A percentile compares a stretch with the other conserved stretches of the same genome.
Conservation (phyloP, 2,113 vertebrate species). For the Orthonyx spaldingii region DNA sequence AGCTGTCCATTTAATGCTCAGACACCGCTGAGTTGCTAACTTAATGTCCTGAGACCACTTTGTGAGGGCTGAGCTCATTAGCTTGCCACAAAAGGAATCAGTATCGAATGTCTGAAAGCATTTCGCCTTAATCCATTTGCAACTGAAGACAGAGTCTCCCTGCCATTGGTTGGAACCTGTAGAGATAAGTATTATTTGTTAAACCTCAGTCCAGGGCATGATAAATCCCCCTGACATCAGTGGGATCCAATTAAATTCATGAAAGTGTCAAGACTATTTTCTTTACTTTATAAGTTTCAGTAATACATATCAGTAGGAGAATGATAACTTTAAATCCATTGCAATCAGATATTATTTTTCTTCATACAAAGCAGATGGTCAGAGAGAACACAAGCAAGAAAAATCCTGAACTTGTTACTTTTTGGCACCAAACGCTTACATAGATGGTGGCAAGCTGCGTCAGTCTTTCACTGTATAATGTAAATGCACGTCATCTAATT, state of each 20-base stretch:
- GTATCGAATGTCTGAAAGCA: neutral
- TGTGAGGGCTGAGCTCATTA: slow-evolving; percentile 13
- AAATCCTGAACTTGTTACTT: neutral
- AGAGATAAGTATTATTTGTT: neutral
- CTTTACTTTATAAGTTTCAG: neutral
- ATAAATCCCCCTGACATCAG: slow-evolving; percentile 8
- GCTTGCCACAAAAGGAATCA: neutral
- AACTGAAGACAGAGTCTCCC: neutral
- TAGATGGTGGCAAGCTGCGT: neutral
- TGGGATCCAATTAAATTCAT: neutral
- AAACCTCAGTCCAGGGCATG: neutral
- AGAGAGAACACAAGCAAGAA: neutral
- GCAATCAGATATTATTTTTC: neutral
- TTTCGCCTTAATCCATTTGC: neutral
- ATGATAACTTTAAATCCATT: neutral
- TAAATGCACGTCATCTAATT: neutral
- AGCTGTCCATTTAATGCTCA: neutral
- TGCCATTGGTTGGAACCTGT: neutral
- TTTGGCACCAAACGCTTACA: neutral
- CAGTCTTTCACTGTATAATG: neutral
- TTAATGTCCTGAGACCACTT: neutral
- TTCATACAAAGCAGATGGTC: neutral
- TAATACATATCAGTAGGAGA: neutral
- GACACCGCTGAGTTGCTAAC: neutral
- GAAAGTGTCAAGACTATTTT: neutral